These are phyloP conservation scores for Patagioenas fasciata DNA, from an alignment of 2,113 vertebrate genomes.

Conservation along the genomic window DNA sequence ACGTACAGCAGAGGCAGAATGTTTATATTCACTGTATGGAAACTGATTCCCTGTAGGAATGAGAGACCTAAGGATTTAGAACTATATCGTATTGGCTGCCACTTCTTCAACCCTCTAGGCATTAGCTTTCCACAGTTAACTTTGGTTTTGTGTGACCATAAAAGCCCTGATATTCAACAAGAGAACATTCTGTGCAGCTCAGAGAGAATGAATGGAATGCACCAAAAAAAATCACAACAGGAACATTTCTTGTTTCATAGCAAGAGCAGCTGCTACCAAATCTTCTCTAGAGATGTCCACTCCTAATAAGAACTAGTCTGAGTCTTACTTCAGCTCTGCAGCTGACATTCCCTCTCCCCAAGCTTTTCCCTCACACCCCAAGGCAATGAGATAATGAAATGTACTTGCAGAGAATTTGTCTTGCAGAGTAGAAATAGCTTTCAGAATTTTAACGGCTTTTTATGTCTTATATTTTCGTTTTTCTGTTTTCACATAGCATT, in stretches of 20 bases:
- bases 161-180: neutral
- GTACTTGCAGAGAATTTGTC: neutral
- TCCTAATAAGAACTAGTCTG: neutral
- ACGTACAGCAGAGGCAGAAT: neutral
- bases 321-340: neutral
- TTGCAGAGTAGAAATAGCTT: neutral
- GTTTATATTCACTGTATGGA: constrained; percentile 32
- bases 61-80: constrained; percentile 10
- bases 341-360: neutral
- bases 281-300: neutral
- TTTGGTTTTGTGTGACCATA: neutral
- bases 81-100: neutral
- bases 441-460: neutral
- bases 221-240: neutral
- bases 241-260: neutral
- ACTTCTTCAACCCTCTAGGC: neutral
- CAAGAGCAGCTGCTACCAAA: neutral
- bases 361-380: neutral
- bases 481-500: neutral
- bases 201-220: neutral
- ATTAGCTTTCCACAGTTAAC: neutral
- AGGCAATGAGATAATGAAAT: neutral
- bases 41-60: constrained; percentile 16
- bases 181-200: neutral
- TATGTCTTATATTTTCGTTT: neutral